Evolutionary conservation across 1,140 invertebrate genomes (phyloP).

Genomic region (Plodia interpunctella): DNA sequence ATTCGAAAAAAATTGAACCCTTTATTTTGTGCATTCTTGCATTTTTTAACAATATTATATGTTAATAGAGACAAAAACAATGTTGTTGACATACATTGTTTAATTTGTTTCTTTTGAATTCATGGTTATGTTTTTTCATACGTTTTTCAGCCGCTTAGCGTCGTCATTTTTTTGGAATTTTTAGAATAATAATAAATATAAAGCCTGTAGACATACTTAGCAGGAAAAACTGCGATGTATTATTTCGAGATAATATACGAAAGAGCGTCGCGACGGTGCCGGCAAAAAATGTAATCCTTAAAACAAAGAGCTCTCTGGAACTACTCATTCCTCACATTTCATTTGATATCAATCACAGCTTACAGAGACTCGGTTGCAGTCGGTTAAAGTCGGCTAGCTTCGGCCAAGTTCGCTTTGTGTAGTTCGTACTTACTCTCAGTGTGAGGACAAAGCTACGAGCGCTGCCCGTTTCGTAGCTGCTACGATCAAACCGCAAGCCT

Average conservation of each 20-base stretch:
- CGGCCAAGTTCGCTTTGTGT: conserved; percentile 28
- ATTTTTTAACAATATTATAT: too few species aligned
- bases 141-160: too few species aligned
- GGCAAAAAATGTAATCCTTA: conserved; percentile 54
- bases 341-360: conserved; percentile 74
- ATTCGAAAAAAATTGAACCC: too few species aligned
- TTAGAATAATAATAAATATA: too few species aligned
- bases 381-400: conserved; percentile 52
- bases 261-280: conserved; percentile 14
- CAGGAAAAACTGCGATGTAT: conserved; percentile 5
- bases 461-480: conserved; percentile 42
- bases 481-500: conserved; percentile 23
- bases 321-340: conserved; percentile 73
- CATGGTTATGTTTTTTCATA: too few species aligned
- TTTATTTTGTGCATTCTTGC: too few species aligned
- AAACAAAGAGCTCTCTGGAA: conserved; percentile 66
- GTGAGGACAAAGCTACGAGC: conserved; percentile 45
- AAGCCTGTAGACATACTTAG: not conserved
- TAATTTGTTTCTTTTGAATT: too few species aligned
- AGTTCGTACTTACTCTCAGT: conserved; percentile 55
- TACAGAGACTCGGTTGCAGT: conserved; percentile 47
- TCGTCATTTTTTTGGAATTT: too few species aligned
- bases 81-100: too few species aligned
- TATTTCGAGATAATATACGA: conserved; percentile 27
- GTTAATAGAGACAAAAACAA: too few species aligned